Conservation (phyloP, 2,888 invertebrate genomes). For the Cynaeus angustus region DNA sequence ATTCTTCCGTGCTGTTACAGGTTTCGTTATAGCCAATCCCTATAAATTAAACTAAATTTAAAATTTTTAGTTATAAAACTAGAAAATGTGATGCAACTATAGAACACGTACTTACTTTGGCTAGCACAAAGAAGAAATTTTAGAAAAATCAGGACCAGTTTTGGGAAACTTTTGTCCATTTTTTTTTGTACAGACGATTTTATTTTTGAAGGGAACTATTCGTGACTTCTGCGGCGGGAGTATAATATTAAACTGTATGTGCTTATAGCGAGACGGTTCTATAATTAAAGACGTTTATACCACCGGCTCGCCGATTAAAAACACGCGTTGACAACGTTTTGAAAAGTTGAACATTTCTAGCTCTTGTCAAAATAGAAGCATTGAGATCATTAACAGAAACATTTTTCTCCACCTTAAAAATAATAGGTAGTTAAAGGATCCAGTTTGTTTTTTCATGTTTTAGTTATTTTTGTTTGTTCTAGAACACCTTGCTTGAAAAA, state of each 20-base stretch:
- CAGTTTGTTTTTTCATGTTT: too few relatives aligned
- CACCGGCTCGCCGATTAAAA: constrained; percentile 20
- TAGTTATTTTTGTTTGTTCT: too few relatives aligned
- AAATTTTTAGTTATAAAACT: neutral
- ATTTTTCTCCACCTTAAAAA: too few relatives aligned
- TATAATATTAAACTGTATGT: constrained; percentile 38
- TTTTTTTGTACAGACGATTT: neutral
- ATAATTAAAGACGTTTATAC: constrained; percentile 35
- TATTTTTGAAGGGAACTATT: neutral
- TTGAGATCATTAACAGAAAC: too few relatives aligned
- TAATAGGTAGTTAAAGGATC: too few relatives aligned
- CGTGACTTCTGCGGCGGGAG: constrained; percentile 14
- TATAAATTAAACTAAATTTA: constrained; percentile 3
- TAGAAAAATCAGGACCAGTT: constrained; percentile 4
- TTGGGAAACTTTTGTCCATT: constrained; percentile 1
- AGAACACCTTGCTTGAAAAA: too few relatives aligned
- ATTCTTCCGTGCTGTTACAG: constrained; percentile 34
- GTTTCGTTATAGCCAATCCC: constrained; percentile 5
- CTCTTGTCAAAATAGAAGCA: too few relatives aligned
- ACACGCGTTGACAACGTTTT: constrained; percentile 6
- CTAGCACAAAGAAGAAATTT: neutral
- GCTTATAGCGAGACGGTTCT: constrained; percentile 30
- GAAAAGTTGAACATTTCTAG: neutral
- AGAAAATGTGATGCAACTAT: too few relatives aligned
- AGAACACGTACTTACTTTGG: constrained; percentile 22